Conservation (phyloP, 2,113 vertebrate species). For the Hippolais icterina region DNA sequence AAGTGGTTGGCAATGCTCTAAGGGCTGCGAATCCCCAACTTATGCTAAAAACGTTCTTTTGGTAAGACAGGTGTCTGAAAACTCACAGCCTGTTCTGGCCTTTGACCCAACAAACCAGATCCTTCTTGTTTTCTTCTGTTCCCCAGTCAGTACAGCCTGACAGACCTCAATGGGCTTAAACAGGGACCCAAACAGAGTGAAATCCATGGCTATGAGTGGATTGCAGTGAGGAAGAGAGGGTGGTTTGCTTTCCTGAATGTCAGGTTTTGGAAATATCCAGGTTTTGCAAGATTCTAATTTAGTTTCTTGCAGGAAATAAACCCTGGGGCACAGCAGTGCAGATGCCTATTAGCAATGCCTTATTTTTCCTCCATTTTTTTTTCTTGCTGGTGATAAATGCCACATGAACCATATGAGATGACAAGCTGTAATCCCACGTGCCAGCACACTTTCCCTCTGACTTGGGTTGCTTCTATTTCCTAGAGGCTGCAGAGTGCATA, state of each 20-base stretch:
- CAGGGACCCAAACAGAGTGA: not conserved
- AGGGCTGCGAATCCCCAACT: not conserved
- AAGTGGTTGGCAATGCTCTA: not conserved
- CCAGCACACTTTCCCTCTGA: not conserved
- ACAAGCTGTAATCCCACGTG: not conserved
- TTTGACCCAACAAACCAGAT: not conserved
- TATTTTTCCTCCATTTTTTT: not conserved
- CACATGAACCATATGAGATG: rapidly evolving
- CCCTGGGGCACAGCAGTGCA: not conserved
- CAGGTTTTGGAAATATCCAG: not conserved
- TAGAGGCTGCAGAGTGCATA: not conserved
- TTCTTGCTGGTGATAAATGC: not conserved
- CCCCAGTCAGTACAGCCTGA: not conserved
- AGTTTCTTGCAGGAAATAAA: not conserved
- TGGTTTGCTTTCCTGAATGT: not conserved
- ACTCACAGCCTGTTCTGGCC: not conserved
- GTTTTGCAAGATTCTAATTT: not conserved
- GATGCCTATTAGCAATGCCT: not conserved
- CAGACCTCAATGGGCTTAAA: not conserved
- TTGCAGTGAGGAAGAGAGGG: not conserved
- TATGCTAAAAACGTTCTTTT: not conserved
- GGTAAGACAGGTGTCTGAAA: not conserved
- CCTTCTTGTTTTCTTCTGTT: not conserved
- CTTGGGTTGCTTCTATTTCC: not conserved
- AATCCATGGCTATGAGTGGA: not conserved